phyloP scores from a whole-genome alignment of 2,888 invertebrate species.

The Orthonevra nobilis region DNA sequence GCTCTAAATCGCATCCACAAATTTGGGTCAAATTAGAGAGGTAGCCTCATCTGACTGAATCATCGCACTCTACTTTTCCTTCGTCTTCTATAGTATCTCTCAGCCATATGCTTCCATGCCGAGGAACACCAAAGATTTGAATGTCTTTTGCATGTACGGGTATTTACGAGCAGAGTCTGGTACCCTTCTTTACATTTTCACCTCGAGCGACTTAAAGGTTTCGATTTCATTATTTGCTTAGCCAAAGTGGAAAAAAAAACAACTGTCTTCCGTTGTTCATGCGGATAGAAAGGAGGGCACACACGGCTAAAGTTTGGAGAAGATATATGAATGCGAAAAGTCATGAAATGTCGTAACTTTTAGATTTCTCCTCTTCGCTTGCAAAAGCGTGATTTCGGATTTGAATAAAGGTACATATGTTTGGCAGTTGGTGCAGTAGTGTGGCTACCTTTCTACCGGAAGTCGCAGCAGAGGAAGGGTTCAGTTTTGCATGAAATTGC shows the following conservation, averaged over 20 bases:
- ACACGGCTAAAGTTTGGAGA: slow-evolving; percentile 5
- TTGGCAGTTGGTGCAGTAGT: neutral
- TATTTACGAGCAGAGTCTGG: neutral
- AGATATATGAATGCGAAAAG: too few relatives aligned
- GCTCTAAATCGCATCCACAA: slow-evolving; percentile 48
- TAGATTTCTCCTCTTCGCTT: slow-evolving; percentile 34
- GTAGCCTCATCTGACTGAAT: slow-evolving; percentile 27
- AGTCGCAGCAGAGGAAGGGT: too few relatives aligned
- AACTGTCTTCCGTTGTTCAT: neutral
- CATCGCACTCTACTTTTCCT: slow-evolving; percentile 49
- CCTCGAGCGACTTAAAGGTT: slow-evolving; percentile 45
- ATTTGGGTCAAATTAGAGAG: slow-evolving; percentile 70
- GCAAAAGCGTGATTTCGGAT: slow-evolving; percentile 8
- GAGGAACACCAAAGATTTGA: slow-evolving; percentile 35
- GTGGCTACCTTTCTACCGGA: too few relatives aligned
- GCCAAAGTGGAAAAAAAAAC: slow-evolving; percentile 8
- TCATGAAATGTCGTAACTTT: neutral
- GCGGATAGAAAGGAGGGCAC: slow-evolving; percentile 46
- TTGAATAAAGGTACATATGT: neutral
- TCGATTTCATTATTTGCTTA: slow-evolving; percentile 55
- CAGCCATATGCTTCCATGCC: slow-evolving; percentile 3
- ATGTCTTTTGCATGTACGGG: slow-evolving; percentile 55
- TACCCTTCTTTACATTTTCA: slow-evolving; percentile 29
- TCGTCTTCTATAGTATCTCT: neutral
- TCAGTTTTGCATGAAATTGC: too few relatives aligned